Base-by-base conservation (phyloP, 2,113 vertebrate genomes). In the Tyrannus savana region DNA sequence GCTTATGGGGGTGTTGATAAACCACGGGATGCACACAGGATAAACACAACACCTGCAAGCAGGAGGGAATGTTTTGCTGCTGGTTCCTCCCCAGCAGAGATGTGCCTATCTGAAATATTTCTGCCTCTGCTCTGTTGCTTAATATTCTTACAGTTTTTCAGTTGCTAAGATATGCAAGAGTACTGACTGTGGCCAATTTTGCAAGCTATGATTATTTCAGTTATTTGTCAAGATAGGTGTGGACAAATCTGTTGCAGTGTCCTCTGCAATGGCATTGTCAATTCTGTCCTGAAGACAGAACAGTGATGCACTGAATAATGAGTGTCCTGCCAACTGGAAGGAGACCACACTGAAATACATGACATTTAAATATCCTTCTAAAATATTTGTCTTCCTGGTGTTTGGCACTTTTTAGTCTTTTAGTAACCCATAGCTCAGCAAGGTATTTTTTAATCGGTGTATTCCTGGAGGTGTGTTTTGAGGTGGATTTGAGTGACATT, bases 161-260 rank as follows among this genome's bases (percentile, higher is more conserved):
- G 98, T 98, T 97, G 93, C 56, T 67, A 64, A 62, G 52, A 62
- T 90, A 46, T 92, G 97, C 97, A 98, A 98, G 96, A 97, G 68
- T 64, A 76, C 50, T 53, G 76, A 75, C 44, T 95, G 97, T 93
- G 97, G 97, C 95, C 79, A 96, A 17, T 98, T 97, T 96, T 97
- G 98, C 97, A 98, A 98, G 96, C 78, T 95, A 90, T 89, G 91
- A 95, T 92, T 96, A 96, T 98, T 98, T 97, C 98, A 94, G 98
- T 98, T 98, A 98, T 98, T 98, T 97, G 98, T 95, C 96, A 98
- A 98, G 96, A 96, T 92, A 95, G 4, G 5, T 68, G 76, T 84
- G 90, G 75, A 86, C 84, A 60, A 69, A 76, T 83, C n/a, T 47
- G 33, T 96, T 97, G 88, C 94, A 96, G 79, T 90, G 91, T 62